Evolutionary conservation across 2,113 vertebrate species (phyloP).

Genomic region (Ramphastos sulfuratus): DNA sequence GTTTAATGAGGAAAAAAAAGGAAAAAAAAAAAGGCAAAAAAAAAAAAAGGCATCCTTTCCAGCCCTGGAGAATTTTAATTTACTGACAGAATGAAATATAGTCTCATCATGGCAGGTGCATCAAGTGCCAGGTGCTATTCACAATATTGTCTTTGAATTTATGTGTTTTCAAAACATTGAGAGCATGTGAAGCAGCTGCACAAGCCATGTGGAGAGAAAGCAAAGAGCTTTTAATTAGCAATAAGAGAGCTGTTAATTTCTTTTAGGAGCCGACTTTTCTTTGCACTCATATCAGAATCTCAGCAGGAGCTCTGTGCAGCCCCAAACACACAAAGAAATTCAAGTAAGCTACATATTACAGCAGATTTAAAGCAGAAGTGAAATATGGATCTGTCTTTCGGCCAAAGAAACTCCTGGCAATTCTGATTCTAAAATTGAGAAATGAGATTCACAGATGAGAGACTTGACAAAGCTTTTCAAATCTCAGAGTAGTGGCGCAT

Average conservation of each 20-base stretch:
- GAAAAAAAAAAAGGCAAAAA: not conserved
- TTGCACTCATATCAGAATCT: constrained; percentile 72
- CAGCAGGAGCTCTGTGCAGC: constrained; percentile 67
- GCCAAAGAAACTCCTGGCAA: constrained; percentile 57
- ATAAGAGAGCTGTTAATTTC: constrained; percentile 90
- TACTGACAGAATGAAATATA: constrained; percentile 91
- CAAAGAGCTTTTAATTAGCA: constrained; percentile 98
- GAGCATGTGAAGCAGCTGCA: constrained; percentile 86
- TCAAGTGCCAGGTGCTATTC: constrained; percentile 86
- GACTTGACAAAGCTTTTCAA: not conserved
- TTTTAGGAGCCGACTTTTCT: constrained; percentile 69
- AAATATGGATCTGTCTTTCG: constrained; percentile 12
- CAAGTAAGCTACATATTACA: constrained; percentile 45
- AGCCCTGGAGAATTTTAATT: constrained; percentile 88
- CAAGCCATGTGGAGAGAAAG: constrained; percentile 88
- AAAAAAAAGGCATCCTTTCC: constrained; percentile 52
- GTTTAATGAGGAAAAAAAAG: constrained; percentile 70
- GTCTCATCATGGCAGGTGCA: constrained; percentile 83
- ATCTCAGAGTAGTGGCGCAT: not conserved
- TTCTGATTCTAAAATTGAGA: constrained; percentile 15
- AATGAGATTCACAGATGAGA: not conserved
- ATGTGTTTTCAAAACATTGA: constrained; percentile 82
- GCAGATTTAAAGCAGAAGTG: constrained; percentile 43
- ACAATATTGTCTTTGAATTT: constrained; percentile 89
- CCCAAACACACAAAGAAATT: constrained; percentile 56